Percentiles rank a stretch among this genome's conserved stretches.
phyloP scores from a whole-genome alignment of 2,888 invertebrate species.

The Sipha maydis region DNA sequence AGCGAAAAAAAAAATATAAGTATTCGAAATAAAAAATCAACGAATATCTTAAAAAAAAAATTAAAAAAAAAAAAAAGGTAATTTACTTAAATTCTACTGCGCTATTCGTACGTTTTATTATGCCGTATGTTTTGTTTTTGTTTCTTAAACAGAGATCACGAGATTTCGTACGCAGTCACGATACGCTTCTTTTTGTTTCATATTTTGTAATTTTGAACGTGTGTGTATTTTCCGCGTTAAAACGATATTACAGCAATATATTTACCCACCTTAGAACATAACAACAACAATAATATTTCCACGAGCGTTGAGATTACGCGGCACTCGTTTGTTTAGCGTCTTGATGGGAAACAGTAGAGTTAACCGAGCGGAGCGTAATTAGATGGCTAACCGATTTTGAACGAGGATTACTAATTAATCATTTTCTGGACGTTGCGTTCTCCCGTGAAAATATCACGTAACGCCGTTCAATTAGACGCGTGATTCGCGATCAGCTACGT shows the following conservation, averaged over 20 bases:
- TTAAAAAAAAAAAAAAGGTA: too few species aligned
- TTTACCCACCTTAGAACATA: neutral
- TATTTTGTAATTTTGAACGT: neutral
- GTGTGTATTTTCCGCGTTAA: neutral
- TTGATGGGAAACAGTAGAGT: constrained; percentile 14
- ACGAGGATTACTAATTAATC: constrained; percentile 28
- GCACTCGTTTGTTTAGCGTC: constrained; percentile 1
- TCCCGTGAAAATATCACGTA: neutral
- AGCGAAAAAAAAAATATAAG: too few species aligned
- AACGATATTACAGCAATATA: neutral
- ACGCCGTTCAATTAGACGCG: constrained; percentile 13
- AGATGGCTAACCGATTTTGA: constrained; percentile 33
- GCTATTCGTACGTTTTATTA: too few species aligned
- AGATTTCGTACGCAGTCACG: neutral
- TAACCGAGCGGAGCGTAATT: constrained; percentile 19
- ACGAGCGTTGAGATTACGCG: neutral
- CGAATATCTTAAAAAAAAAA: too few species aligned
- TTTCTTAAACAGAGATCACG: neutral
- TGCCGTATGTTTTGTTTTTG: too few species aligned
- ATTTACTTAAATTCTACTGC: too few species aligned
- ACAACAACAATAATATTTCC: neutral
- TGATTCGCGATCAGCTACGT: neutral
- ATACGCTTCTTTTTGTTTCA: neutral
- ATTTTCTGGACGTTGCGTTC: constrained; percentile 20
- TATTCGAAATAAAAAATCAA: too few species aligned